Percentiles rank a stretch among this genome's conserved stretches.
phyloP scores from a whole-genome alignment of 2,113 vertebrate species.

The Rhadina sibilatrix region DNA sequence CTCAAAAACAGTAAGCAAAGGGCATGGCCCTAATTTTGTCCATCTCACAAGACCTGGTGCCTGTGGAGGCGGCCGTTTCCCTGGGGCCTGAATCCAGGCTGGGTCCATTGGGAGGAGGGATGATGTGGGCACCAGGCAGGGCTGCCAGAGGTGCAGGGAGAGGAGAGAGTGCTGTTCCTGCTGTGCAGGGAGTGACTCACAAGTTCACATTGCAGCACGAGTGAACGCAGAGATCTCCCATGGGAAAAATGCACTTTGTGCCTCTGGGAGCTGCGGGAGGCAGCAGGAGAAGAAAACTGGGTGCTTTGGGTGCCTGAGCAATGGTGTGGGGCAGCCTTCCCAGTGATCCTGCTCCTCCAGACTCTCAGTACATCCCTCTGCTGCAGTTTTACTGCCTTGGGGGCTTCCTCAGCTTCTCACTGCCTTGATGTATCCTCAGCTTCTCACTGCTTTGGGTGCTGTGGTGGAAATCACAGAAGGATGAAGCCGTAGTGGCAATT shows the following conservation, averaged over 20 bases:
- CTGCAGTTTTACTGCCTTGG: neutral
- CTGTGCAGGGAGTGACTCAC: neutral
- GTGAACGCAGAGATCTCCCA: neutral
- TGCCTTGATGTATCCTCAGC: neutral
- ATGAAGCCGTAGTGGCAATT: neutral
- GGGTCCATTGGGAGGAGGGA: neutral
- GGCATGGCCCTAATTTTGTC: neutral
- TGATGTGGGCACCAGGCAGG: accelerated
- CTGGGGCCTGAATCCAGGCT: neutral
- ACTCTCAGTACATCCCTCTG: neutral
- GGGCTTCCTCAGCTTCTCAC: neutral
- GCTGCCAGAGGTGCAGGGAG: accelerated
- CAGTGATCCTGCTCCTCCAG: neutral
- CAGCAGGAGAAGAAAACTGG: neutral
- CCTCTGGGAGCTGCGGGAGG: neutral
- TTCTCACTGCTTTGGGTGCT: neutral
- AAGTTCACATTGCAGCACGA: neutral
- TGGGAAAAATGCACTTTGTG: accelerated
- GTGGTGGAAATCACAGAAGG: neutral
- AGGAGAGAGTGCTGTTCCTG: neutral
- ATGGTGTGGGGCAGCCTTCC: neutral
- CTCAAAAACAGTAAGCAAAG: neutral
- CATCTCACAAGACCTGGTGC: accelerated
- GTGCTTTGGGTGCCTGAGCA: neutral
- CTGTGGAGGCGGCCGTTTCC: accelerated